Conservation (phyloP, 2,888 invertebrate species). For the Seladonia tumulorum region DNA sequence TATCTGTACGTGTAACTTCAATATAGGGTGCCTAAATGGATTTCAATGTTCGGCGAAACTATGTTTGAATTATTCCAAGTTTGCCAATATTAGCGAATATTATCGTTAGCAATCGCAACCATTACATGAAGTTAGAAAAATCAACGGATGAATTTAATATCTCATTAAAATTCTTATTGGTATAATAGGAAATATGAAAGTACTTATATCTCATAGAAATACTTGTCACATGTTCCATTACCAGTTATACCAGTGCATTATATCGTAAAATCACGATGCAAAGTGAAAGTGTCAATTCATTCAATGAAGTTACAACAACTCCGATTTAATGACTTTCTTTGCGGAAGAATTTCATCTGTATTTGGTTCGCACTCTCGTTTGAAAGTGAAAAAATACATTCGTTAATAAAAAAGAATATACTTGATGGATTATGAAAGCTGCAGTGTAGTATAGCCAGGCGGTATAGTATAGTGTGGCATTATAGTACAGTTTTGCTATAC, state of each 20-base stretch:
- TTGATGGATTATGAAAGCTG: no score
- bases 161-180: neutral
- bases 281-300: slow-evolving; percentile 7
- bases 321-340: neutral
- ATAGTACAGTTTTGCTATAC: no score
- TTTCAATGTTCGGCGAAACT: neutral
- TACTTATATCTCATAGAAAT: neutral
- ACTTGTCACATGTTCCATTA: neutral
- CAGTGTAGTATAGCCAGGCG: no score
- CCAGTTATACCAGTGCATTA: slow-evolving; percentile 8
- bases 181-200: neutral
- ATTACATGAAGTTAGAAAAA: neutral
- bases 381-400: no score
- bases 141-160: no score
- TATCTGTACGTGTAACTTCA: neutral
- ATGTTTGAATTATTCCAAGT: neutral
- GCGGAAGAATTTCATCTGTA: neutral
- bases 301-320: neutral
- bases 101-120: neutral
- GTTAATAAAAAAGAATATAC: no score
- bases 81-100: neutral
- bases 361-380: neutral
- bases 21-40: neutral
- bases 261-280: neutral
- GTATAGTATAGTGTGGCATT: no score